phyloP scores from a whole-genome alignment of 2,888 invertebrate species.

The Lithophane leautieri region DNA sequence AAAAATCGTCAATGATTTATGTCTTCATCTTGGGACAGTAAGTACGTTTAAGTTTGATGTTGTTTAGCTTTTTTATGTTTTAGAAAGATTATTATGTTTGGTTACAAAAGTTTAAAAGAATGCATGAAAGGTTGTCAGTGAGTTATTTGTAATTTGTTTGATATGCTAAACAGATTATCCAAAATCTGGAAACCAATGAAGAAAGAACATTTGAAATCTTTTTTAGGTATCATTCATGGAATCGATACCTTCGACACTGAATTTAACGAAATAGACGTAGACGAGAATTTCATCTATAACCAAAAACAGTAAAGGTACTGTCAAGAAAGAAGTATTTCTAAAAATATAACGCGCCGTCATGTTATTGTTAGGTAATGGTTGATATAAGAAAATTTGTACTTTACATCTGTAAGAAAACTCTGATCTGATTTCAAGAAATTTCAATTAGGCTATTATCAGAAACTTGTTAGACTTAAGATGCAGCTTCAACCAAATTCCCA shows the following conservation, averaged over 20 bases:
- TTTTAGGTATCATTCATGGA: background rate
- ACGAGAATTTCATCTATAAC: no score
- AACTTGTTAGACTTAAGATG: background rate
- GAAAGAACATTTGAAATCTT: background rate
- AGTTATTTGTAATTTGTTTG: slow-evolving; percentile 19
- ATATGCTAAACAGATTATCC: background rate
- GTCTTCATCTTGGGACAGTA: slow-evolving; percentile 83
- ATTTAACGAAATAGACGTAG: background rate
- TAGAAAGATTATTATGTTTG: slow-evolving; percentile 34
- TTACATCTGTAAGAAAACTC: background rate
- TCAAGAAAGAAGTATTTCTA: background rate
- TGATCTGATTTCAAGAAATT: no score
- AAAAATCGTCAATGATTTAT: slow-evolving; percentile 87
- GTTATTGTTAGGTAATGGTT: background rate
- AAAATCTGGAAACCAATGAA: background rate
- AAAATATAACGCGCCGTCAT: background rate
- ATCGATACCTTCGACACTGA: background rate
- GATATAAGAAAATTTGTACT: background rate
- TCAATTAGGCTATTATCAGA: background rate
- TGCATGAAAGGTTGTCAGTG: background rate
- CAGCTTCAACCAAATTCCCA: slow-evolving; percentile 1
- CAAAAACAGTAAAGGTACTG: background rate
- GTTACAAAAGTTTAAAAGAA: slow-evolving; percentile 31
- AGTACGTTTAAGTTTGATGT: slow-evolving; percentile 44
- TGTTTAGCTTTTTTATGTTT: slow-evolving; percentile 49